Conservation (phyloP, 2,888 invertebrate genomes). For the Fissipunctia ypsillon region DNA sequence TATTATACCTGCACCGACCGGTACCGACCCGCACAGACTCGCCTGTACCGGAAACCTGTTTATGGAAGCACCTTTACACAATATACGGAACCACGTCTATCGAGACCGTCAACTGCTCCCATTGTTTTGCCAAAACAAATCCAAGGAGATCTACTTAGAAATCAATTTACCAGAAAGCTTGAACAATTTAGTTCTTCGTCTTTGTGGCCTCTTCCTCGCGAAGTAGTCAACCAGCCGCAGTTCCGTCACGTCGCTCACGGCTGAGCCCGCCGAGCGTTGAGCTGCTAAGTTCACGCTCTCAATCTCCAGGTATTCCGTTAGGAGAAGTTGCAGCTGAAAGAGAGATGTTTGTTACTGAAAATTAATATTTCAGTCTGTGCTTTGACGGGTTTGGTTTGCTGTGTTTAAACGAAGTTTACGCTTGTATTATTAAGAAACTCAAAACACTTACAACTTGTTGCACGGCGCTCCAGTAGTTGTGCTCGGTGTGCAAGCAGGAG, state of each 20-base stretch:
- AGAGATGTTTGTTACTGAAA: background rate
- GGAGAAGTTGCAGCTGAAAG: conserved; percentile 94
- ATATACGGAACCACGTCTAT: too few species aligned
- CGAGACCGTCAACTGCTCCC: too few species aligned
- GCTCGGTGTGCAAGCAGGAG: conserved; percentile 91
- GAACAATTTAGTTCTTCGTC: conserved; percentile 80
- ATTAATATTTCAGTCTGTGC: too few species aligned
- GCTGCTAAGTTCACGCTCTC: conserved; percentile 93
- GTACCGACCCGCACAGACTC: too few species aligned
- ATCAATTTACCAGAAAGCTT: conserved; percentile 74
- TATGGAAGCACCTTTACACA: too few species aligned
- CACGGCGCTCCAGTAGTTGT: conserved; percentile 97
- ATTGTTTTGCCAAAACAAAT: too few species aligned
- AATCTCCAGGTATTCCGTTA: conserved; percentile 97
- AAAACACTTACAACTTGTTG: conserved; percentile 93
- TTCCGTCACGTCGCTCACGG: conserved; percentile 60
- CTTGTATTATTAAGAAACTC: too few species aligned
- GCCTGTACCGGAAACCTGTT: too few species aligned
- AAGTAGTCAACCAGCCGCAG: conserved; percentile 82
- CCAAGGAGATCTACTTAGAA: too few species aligned
- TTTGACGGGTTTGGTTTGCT: too few species aligned
- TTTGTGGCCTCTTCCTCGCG: conserved; percentile 80
- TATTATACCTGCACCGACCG: too few species aligned
- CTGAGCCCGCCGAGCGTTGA: conserved; percentile 75
- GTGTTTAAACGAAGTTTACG: too few species aligned